A percentile compares a stretch with the other conserved stretches of the same genome.
Evolutionary conservation across 2,797 vertebrate genomes (phyloP).

Genomic region (Sardinella longiceps): DNA sequence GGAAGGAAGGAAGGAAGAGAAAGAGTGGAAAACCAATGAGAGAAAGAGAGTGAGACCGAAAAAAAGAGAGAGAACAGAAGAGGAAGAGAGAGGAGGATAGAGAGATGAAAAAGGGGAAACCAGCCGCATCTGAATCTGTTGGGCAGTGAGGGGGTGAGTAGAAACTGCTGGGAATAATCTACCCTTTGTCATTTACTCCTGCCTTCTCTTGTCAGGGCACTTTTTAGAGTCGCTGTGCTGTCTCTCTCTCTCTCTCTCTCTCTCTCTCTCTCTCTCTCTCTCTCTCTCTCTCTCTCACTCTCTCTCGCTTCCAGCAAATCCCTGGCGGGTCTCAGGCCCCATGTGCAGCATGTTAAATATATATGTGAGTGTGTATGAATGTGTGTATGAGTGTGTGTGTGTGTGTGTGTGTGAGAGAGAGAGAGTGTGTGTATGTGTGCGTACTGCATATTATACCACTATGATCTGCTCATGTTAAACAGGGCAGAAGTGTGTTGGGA

Average conservation of each 20-base stretch:
- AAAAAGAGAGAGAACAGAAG: no score
- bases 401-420: not conserved
- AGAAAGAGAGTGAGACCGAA: not conserved
- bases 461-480: constrained; percentile 22
- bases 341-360: constrained; percentile 4
- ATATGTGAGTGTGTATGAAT: not conserved
- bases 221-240: not conserved
- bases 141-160: not conserved
- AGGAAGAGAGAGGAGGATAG: not conserved
- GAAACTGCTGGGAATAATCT: not conserved
- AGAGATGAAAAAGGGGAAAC: not conserved
- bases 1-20: no score
- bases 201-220: not conserved
- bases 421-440: not conserved
- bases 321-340: not conserved
- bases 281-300: not conserved
- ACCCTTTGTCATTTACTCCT: not conserved
- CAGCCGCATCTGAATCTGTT: not conserved
- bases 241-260: not conserved
- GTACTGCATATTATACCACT: not conserved
- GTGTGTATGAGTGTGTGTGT: not conserved
- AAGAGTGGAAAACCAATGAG: no score
- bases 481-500: constrained; percentile 3
- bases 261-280: not conserved
- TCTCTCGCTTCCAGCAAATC: not conserved